phyloP scores from a whole-genome alignment of 2,113 vertebrate species.

The Candoia aspera region DNA sequence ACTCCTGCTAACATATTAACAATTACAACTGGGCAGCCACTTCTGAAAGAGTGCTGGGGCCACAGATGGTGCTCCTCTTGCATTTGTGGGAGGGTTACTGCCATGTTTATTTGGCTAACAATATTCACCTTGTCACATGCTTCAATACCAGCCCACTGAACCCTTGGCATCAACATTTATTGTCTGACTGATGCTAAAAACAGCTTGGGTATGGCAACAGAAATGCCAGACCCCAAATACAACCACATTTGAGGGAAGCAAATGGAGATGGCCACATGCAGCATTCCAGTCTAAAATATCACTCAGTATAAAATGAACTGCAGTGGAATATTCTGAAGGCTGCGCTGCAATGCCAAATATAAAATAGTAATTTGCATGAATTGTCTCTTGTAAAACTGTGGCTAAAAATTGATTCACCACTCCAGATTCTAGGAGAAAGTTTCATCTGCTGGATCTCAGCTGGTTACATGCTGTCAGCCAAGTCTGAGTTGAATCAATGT shows the following conservation, averaged over 20 bases:
- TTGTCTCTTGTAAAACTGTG: neutral
- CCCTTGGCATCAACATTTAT: neutral
- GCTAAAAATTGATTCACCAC: neutral
- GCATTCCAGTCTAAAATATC: neutral
- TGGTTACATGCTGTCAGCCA: neutral
- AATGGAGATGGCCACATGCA: neutral
- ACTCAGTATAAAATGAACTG: neutral
- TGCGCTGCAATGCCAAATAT: neutral
- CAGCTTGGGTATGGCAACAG: neutral
- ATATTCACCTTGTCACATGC: neutral
- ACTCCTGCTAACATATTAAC: neutral
- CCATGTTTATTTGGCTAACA: neutral
- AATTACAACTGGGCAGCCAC: neutral
- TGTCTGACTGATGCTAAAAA: neutral
- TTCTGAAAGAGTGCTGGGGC: neutral
- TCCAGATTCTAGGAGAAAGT: neutral
- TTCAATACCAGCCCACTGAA: neutral
- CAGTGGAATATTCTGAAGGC: neutral
- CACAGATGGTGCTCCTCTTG: neutral
- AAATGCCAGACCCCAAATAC: neutral
- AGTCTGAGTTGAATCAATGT: neutral
- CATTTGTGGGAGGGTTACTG: neutral
- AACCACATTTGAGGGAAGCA: neutral
- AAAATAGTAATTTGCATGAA: neutral
- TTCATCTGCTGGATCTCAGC: neutral